Evolutionary conservation across 53 echinoderm and acorn worm genomes (phyloP).

Genomic region (Holothuria scabra): DNA sequence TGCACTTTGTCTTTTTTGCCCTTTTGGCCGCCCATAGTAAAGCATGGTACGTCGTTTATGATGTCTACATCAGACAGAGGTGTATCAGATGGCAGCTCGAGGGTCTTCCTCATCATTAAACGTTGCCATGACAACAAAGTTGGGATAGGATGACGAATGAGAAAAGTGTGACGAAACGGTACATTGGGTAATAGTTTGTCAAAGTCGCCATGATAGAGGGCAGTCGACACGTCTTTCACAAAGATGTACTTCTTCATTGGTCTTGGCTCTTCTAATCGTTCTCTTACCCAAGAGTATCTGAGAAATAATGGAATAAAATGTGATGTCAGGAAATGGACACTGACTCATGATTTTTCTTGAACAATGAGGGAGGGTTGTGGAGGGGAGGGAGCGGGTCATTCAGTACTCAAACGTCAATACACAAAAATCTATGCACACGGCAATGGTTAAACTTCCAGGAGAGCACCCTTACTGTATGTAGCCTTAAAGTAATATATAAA

Average conservation of each 20-base stretch:
- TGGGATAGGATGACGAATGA: conserved; percentile 26
- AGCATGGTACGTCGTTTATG: conserved; percentile 14
- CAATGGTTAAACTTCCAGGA: too few species aligned
- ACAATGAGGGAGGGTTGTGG: too few species aligned
- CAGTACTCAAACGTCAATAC: too few species aligned
- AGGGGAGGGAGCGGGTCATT: too few species aligned
- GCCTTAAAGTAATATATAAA: too few species aligned
- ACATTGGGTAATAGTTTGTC: neutral
- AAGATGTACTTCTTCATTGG: neutral
- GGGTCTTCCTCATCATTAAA: conserved; percentile 1
- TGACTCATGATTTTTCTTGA: too few species aligned
- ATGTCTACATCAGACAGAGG: conserved; percentile 11
- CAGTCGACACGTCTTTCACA: conserved; percentile 2
- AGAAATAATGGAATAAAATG: neutral
- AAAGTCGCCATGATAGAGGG: neutral
- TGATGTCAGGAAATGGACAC: too few species aligned
- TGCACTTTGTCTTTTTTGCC: too few species aligned
- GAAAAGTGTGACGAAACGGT: conserved; percentile 15
- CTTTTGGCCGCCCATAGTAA: too few species aligned
- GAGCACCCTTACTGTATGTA: too few species aligned
- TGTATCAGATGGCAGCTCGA: neutral
- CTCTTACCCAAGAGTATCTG: neutral
- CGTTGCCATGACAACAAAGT: conserved; percentile 1
- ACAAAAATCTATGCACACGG: too few species aligned
- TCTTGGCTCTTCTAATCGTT: neutral